These are phyloP conservation scores for Pachyuromys duprasi DNA, from an alignment of 2,797 vertebrate species.

Conservation along the genomic window DNA sequence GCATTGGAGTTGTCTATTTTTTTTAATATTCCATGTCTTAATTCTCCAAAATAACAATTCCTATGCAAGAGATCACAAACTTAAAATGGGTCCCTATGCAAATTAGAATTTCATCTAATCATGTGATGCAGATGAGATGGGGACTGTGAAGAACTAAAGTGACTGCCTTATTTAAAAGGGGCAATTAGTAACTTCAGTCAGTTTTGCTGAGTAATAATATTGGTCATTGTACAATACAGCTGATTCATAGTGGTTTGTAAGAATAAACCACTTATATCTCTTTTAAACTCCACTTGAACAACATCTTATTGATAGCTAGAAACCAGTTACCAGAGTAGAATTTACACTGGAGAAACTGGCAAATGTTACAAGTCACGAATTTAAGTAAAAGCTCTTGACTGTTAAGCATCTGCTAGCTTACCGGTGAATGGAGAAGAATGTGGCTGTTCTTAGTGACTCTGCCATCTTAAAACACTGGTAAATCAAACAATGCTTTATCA, in stretches of 20 bases:
- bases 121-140: neutral
- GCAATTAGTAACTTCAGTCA: neutral
- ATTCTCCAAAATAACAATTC: neutral
- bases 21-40: neutral
- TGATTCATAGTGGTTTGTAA: neutral
- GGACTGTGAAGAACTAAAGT: neutral
- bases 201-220: neutral
- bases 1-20: neutral
- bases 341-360: neutral
- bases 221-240: neutral
- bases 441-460: neutral
- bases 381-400: neutral
- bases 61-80: neutral
- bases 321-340: neutral
- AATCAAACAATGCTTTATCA: constrained; percentile 28
- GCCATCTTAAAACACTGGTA: constrained; percentile 35
- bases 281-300: neutral
- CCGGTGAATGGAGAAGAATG: neutral
- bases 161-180: neutral
- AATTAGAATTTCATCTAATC: constrained; percentile 18
- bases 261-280: neutral
- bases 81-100: neutral
- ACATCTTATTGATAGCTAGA: neutral
- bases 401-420: constrained; percentile 5
- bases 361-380: neutral